These are phyloP conservation scores for Struthio camelus DNA, from an alignment of 2,113 vertebrate genomes.

Conservation along the genomic window DNA sequence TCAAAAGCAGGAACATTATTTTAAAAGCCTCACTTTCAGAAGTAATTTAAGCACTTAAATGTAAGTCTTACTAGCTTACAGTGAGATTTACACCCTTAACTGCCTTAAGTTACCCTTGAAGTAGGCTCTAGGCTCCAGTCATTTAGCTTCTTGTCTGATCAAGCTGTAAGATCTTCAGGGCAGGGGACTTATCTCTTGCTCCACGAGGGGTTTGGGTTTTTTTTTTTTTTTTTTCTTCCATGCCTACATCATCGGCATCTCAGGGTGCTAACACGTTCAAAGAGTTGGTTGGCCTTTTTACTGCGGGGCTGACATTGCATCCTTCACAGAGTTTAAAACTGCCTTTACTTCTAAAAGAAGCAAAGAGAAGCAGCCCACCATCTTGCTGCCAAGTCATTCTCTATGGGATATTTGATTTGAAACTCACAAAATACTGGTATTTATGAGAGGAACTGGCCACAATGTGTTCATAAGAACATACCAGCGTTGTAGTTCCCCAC, in stretches of 20 bases:
- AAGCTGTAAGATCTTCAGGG: not conserved
- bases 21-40: conserved; percentile 49
- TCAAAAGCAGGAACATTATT: not conserved
- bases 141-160: not conserved
- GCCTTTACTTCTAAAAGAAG: not conserved
- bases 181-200: not conserved
- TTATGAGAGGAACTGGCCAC: conserved; percentile 17
- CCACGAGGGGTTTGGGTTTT: not conserved
- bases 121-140: not conserved
- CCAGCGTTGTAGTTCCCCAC: not conserved
- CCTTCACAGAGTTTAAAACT: not conserved
- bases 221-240: not conserved
- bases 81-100: not conserved
- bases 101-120: not conserved
- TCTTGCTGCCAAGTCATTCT: conserved; percentile 9
- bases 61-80: not conserved
- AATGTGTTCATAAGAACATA: not conserved
- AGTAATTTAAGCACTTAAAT: not conserved
- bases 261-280: not conserved
- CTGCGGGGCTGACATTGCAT: not conserved
- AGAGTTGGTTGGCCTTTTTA: not conserved
- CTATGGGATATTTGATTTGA: not conserved
- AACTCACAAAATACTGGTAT: not conserved
- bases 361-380: not conserved
- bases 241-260: not conserved